phyloP scores from a whole-genome alignment of 2,888 invertebrate species.

The Drosophila conformis region DNA sequence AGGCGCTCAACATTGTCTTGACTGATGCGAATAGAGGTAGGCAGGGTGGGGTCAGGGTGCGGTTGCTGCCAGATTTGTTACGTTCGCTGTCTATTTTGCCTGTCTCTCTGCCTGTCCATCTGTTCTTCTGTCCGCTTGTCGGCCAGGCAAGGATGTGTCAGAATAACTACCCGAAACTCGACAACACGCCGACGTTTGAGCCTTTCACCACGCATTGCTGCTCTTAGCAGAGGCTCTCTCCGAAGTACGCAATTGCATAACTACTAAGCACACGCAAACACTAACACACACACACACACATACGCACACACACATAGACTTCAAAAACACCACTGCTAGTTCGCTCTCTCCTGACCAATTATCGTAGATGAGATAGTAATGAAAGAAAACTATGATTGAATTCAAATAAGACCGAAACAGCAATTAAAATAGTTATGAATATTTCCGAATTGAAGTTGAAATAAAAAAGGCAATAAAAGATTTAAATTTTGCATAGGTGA shows the following conservation, averaged over 20 bases:
- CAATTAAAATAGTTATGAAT: background rate
- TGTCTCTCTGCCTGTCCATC: conserved; percentile 20
- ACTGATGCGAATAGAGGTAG: conserved; percentile 13
- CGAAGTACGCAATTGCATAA: background rate
- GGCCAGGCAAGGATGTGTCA: conserved; percentile 60
- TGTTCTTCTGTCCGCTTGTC: conserved; percentile 28
- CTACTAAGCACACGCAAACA: background rate
- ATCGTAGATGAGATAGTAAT: background rate
- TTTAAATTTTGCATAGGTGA: background rate
- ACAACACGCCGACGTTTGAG: conserved; percentile 35
- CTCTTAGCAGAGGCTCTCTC: conserved; percentile 17
- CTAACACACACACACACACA: background rate
- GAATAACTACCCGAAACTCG: conserved; percentile 53
- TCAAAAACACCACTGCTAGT: background rate
- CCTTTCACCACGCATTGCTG: conserved; percentile 51
- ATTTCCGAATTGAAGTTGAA: background rate
- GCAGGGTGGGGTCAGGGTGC: conserved; percentile 12
- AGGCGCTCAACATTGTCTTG: conserved; percentile 25
- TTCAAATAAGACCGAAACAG: background rate
- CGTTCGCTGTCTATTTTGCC: conserved; percentile 43
- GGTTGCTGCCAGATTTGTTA: conserved; percentile 51
- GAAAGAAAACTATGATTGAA: background rate
- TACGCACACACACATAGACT: background rate
- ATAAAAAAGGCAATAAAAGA: background rate
- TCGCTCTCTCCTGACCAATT: background rate